These are phyloP conservation scores for Megalops atlanticus DNA, from an alignment of 2,113 vertebrate genomes.

Conservation along the genomic window DNA sequence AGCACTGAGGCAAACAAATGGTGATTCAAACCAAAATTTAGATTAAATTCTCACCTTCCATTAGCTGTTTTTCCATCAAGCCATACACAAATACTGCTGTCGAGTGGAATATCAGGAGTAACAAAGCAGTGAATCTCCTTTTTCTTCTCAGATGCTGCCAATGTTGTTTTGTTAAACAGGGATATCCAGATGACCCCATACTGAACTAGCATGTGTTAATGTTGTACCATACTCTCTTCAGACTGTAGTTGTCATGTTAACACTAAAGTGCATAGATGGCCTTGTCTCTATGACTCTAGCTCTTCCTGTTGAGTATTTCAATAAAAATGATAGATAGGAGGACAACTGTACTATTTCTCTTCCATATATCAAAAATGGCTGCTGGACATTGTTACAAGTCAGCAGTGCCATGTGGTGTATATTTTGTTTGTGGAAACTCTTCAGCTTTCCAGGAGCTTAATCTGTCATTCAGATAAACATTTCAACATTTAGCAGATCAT, in stretches of 20 bases:
- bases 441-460: background rate
- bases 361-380: background rate
- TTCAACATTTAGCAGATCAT: background rate
- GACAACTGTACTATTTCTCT: background rate
- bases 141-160: too few species aligned
- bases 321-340: too few species aligned
- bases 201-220: too few species aligned
- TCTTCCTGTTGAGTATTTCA: too few species aligned
- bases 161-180: too few species aligned
- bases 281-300: too few species aligned
- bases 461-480: background rate
- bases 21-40: background rate
- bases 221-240: too few species aligned
- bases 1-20: background rate
- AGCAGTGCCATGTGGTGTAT: background rate
- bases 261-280: too few species aligned
- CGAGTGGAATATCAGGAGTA: background rate
- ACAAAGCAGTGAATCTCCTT: background rate
- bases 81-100: background rate
- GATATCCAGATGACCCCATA: too few species aligned
- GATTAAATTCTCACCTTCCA: background rate
- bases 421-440: background rate
- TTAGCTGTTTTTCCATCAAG: background rate
- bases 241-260: too few species aligned
- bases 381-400: background rate